phyloP scores from a whole-genome alignment of 2,888 invertebrate species.

The Synanthedon vespiformis region DNA sequence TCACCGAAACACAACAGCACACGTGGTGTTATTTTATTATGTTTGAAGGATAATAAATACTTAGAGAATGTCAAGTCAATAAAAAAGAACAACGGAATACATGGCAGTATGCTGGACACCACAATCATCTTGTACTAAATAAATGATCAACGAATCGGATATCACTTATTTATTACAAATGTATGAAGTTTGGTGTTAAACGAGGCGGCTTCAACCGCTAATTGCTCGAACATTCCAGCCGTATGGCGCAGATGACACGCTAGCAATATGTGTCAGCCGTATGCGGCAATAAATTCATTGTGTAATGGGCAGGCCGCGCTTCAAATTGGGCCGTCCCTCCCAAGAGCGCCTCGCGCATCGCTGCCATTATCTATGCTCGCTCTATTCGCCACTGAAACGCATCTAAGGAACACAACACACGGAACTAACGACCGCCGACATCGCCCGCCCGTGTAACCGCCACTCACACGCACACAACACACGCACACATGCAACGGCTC shows the following conservation, averaged over 20 bases:
- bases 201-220: slow-evolving; percentile 16
- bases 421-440: slow-evolving; percentile 7
- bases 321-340: slow-evolving; percentile 64
- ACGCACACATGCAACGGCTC: not conserved
- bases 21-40: too few relatives aligned
- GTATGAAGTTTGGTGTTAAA: slow-evolving; percentile 8
- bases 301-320: slow-evolving; percentile 53
- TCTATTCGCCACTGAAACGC: slow-evolving; percentile 44
- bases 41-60: too few relatives aligned
- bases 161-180: slow-evolving; percentile 4
- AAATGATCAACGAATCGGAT: too few relatives aligned
- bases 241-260: slow-evolving; percentile 42
- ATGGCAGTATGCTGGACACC: too few relatives aligned
- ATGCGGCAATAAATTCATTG: slow-evolving; percentile 65
- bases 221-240: slow-evolving; percentile 34
- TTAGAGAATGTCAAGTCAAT: too few relatives aligned
- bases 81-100: too few relatives aligned
- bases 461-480: not conserved
- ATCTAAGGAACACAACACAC: slow-evolving; percentile 19
- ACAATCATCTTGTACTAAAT: too few relatives aligned
- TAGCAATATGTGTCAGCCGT: slow-evolving; percentile 54
- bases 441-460: slow-evolving; percentile 5
- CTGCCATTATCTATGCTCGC: slow-evolving; percentile 38
- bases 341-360: slow-evolving; percentile 55
- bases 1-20: too few relatives aligned